Evolutionary conservation across 53 echinoderm and acorn worm genomes (phyloP).

Genomic region (Echinarachnius parma): DNA sequence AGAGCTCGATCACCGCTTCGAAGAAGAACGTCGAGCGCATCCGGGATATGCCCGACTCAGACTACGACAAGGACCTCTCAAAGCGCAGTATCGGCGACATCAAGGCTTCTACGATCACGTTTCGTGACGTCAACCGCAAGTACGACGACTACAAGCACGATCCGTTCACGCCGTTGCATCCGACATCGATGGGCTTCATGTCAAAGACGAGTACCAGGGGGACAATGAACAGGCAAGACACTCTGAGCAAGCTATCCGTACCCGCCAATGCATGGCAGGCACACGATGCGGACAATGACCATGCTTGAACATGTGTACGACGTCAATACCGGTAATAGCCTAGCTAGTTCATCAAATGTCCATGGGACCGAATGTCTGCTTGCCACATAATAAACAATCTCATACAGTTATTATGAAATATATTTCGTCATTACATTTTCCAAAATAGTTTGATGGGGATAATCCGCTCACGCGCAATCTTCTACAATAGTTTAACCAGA

Average conservation of each 20-base stretch:
- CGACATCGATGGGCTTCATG: constrained; percentile 28
- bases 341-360: too few species aligned
- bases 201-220: constrained; percentile 18
- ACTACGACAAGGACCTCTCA: constrained; percentile 26
- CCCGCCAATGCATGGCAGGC: constrained; percentile 20
- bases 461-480: too few species aligned
- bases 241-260: background rate
- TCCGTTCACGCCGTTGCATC: constrained; percentile 32
- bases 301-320: background rate
- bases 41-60: constrained; percentile 38
- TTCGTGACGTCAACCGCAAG: constrained; percentile 34
- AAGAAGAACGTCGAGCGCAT: constrained; percentile 40
- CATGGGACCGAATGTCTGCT: too few species aligned
- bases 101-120: constrained; percentile 23
- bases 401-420: too few species aligned
- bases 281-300: constrained; percentile 1
- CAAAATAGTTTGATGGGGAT: too few species aligned
- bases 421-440: too few species aligned
- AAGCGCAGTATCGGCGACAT: constrained; percentile 16
- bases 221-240: background rate
- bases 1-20: background rate
- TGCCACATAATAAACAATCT: too few species aligned
- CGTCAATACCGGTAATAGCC: too few species aligned
- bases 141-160: constrained; percentile 32
- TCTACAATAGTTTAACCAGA: too few species aligned